Evolutionary conservation across 2,888 invertebrate genomes (phyloP), one percentile per base, ranked within the genome.

Genomic region (Azorinus chamasolen): DNA sequence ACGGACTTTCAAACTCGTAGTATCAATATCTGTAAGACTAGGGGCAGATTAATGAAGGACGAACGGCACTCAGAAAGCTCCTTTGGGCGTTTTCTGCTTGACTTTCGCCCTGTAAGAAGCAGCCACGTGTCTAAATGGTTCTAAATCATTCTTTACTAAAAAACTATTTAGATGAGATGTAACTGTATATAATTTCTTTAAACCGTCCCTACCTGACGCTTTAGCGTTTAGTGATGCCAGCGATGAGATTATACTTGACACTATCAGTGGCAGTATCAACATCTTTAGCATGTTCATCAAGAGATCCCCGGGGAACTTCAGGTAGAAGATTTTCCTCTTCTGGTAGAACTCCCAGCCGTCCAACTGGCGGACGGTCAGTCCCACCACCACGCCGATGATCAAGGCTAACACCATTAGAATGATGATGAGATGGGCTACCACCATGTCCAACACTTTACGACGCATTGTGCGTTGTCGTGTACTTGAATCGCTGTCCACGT

Each of bases 201-300:
- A n/a, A n/a, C n/a, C n/a, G n/a, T n/a, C n/a, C n/a, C 95, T 96
- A 59, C 87, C 87, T 87, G 97, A 97, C 91, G 98, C 95, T 90
- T 96, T 96, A 69, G 98, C 94, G 94, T 98, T 98, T 91, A 98
- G 94, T 0, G 96, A 96, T 32, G 97, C 98, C 84, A 98, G 96
- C 48, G 95, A 95, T 75, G 95, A 94, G 66, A 95, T 94, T 27
- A 95, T 93, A 58, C 95, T 95, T 24, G 95, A 95, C 50, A 95
- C 94, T 79, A 95, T 95, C 55, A 95, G 94, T 3, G 95, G 95
- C 14, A 95, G 93, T 75, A 95, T 95, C 86, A 95, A 94, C 95
- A 95, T 95, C 91, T 95, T 95, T 72, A 95, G 93, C 93, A 95
- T 94, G 79, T 95, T 93, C 95, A 96, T 95, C 59, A 95, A 93